Evolutionary conservation across 2,888 invertebrate species (phyloP).

Genomic region (Chrysodeixis includens): DNA sequence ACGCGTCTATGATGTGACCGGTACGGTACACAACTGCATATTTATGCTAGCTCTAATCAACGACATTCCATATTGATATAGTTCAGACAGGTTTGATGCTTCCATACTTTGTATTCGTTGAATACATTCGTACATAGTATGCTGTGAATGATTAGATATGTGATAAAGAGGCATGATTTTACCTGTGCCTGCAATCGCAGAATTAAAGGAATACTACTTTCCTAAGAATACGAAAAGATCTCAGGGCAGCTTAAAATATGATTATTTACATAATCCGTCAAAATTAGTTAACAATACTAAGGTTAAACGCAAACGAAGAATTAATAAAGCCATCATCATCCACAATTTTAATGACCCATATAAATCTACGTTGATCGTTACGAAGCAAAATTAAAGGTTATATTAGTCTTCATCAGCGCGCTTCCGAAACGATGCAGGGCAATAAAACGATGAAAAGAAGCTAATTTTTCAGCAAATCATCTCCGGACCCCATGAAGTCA

Average conservation of each 20-base stretch:
- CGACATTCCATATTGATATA: conserved; percentile 3
- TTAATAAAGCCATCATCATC: conserved; percentile 48
- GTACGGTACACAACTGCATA: conserved; percentile 68
- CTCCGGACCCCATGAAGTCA: conserved; percentile 87
- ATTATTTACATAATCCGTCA: conserved; percentile 18
- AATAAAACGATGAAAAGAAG: conserved; percentile 89
- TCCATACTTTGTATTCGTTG: neutral
- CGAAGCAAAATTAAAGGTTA: conserved; percentile 85
- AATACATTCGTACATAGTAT: no score
- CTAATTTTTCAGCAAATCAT: conserved; percentile 89
- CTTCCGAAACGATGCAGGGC: conserved; percentile 78
- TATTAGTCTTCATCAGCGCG: conserved; percentile 87
- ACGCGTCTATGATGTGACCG: conserved; percentile 76
- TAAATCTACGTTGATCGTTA: conserved; percentile 78
- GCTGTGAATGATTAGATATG: no score
- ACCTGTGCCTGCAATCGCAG: neutral
- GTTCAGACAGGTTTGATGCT: neutral
- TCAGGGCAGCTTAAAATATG: neutral
- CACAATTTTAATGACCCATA: conserved; percentile 59
- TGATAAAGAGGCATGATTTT: neutral
- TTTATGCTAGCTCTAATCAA: conserved; percentile 61
- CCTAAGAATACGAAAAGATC: neutral
- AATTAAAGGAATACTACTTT: neutral
- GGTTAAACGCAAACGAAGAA: conserved; percentile 36
- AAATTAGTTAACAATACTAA: conserved; percentile 28